Conservation (phyloP, 2,888 invertebrate species). For the Nephrotoma appendiculata region DNA sequence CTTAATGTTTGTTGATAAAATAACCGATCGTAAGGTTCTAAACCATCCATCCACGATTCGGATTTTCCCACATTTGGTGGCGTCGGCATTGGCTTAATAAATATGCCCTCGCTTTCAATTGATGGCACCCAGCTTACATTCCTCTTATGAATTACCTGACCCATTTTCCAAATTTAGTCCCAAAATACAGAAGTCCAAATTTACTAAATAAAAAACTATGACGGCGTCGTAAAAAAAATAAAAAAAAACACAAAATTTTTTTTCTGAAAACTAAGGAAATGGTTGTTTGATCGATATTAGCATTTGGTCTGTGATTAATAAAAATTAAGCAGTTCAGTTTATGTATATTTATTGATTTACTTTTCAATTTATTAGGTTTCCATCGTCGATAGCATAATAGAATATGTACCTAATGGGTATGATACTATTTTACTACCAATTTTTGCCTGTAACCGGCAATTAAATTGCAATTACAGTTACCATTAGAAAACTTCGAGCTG, state of each 20-base stretch:
- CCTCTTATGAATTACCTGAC: constrained; percentile 10
- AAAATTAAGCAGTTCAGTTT: background rate
- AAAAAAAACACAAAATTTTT: background rate
- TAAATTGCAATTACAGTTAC: background rate
- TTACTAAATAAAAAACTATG: background rate
- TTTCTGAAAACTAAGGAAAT: background rate
- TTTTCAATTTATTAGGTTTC: background rate
- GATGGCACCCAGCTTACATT: constrained; percentile 29
- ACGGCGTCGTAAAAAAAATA: background rate
- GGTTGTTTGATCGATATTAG: background rate
- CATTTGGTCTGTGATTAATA: background rate
- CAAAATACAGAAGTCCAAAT: background rate
- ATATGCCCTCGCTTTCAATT: constrained; percentile 33
- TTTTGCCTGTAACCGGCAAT: too few species aligned
- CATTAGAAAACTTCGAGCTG: constrained; percentile 46
- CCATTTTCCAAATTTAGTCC: background rate
- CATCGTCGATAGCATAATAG: too few species aligned
- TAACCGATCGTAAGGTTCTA: constrained; percentile 33
- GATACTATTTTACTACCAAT: too few species aligned
- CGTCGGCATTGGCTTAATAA: constrained; percentile 28
- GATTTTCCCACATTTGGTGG: constrained; percentile 13
- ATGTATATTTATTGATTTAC: background rate
- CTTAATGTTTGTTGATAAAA: constrained; percentile 39
- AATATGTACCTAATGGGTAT: too few species aligned
- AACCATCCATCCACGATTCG: constrained; percentile 26